Conservation (phyloP, 37 sponge, comb jelly and placozoan species). For the Geodia barretti region DNA sequence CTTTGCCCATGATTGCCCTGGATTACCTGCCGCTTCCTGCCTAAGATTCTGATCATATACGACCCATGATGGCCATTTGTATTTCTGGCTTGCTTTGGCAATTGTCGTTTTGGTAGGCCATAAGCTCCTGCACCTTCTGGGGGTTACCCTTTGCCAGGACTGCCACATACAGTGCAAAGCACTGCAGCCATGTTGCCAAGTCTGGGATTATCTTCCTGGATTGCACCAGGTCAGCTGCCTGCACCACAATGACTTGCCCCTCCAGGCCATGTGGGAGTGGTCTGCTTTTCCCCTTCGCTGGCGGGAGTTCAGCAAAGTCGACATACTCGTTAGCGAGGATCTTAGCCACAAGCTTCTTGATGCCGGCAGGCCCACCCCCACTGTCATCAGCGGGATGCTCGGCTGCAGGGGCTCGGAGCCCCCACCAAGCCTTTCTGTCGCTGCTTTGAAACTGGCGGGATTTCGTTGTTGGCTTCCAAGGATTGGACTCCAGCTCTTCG, state of each 20-base stretch:
- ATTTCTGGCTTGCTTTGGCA: conserved; percentile 23
- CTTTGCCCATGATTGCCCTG: neutral
- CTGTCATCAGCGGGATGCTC: too few species aligned
- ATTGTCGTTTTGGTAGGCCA: conserved; percentile 33
- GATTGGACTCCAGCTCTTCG: too few species aligned
- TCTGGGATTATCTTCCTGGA: conserved; percentile 34
- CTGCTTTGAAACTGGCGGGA: too few species aligned
- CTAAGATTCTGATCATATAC: conserved; percentile 39
- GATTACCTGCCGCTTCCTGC: conserved; percentile 27
- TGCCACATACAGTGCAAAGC: conserved; percentile 25
- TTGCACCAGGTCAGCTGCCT: conserved; percentile 29
- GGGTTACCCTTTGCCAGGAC: conserved; percentile 8
- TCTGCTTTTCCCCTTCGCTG: conserved; percentile 31
- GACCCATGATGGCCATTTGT: conserved; percentile 30
- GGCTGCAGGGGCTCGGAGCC: too few species aligned
- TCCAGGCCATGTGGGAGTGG: conserved; percentile 12
- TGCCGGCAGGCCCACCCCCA: conserved; percentile 20
- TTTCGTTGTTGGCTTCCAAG: too few species aligned
- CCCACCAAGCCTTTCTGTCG: too few species aligned
- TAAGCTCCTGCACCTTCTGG: neutral
- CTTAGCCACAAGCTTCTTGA: conserved; percentile 8
- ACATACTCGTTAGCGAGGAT: conserved; percentile 26
- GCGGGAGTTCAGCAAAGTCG: conserved; percentile 38
- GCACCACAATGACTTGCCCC: conserved; percentile 27
- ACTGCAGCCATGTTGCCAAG: conserved; percentile 51